Evolutionary conservation across 2,797 vertebrate genomes (phyloP), one percentile per base, ranked within the genome.

Genomic region (Anniella stebbinsi): DNA sequence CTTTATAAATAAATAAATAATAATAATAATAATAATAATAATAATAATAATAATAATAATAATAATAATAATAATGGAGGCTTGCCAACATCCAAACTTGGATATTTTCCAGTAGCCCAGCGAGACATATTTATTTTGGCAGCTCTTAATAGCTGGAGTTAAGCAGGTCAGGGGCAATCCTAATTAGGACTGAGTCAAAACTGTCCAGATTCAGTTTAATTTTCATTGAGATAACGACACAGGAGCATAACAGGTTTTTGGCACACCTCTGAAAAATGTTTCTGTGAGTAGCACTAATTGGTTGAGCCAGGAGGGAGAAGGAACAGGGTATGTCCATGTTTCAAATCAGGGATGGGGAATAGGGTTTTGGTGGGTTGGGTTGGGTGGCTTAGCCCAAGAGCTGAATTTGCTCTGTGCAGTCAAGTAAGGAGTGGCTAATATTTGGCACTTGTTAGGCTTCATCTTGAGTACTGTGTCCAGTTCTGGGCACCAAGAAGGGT

Each of bases 111-210:
- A 75, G 25, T 3, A 41, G 12, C 54, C 30, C 70, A 18, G 36
- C 54, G 28, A 41, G 84, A 75, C 36, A 10, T 54, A 60, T 86
- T 75, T 41, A 86, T 60, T 60, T 76, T 76, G 84, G 84, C 72
- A 76, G 84, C 72, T 76, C 70, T 60, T 76, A 63, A 86, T 23
- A 60, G 70, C 72, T 57, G n/a, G 13, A 76, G 72, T 60, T 63
- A 86, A 86, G 72, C 51, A 33, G 36, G 51, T 57, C 70, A 86
- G 84, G 84, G 84, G 21, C 69, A 86, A 25, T 57, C n/a, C n/a
- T 86, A 73, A 86, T 86, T 86, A 60, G 41, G 84, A 41, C 48
- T 60, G 51, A 75, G 84, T 13, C 54, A 72, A 72, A 85, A 51
- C 48, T 8, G 28, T 23, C 4, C 23, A 86, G 51, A 77, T 77